Evolutionary conservation across 1,140 invertebrate genomes (phyloP).

Genomic region (Hypothenemus hampei): DNA sequence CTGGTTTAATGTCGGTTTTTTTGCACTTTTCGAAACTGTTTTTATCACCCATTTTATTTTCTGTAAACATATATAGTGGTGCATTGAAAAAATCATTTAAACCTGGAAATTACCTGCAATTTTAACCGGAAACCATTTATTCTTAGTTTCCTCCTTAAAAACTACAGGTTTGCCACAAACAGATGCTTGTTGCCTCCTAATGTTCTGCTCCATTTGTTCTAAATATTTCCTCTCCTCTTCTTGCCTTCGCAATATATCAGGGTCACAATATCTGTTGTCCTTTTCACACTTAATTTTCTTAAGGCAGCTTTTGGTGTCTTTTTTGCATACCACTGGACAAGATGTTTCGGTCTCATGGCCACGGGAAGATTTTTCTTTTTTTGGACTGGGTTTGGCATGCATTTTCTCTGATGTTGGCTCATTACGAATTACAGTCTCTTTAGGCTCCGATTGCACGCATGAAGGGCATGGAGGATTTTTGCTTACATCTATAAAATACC

Average conservation of each 20-base stretch:
- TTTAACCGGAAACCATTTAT: constrained; percentile 4
- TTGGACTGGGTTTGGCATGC: not conserved
- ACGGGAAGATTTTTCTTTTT: not conserved
- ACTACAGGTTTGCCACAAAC: constrained; percentile 2
- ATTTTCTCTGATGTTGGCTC: not conserved
- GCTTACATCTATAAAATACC: not conserved
- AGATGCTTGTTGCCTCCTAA: not conserved
- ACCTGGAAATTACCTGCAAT: constrained; percentile 8
- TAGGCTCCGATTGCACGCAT: not conserved
- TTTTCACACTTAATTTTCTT: not conserved
- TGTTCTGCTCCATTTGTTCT: not conserved
- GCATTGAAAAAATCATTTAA: not conserved
- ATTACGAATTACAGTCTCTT: not conserved
- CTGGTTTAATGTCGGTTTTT: not conserved
- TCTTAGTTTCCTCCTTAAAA: not conserved
- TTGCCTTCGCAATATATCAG: not conserved
- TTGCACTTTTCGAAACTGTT: not conserved
- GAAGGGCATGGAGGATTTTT: not conserved
- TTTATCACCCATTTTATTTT: constrained; percentile 7
- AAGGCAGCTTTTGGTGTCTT: not conserved
- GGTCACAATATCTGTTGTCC: constrained; percentile 4
- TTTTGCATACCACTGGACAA: not conserved
- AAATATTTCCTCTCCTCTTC: not conserved
- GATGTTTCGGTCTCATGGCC: not conserved
- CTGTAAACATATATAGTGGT: not conserved